Base-by-base conservation (phyloP, 2,797 vertebrate genomes). In the Tragopan temminckii region DNA sequence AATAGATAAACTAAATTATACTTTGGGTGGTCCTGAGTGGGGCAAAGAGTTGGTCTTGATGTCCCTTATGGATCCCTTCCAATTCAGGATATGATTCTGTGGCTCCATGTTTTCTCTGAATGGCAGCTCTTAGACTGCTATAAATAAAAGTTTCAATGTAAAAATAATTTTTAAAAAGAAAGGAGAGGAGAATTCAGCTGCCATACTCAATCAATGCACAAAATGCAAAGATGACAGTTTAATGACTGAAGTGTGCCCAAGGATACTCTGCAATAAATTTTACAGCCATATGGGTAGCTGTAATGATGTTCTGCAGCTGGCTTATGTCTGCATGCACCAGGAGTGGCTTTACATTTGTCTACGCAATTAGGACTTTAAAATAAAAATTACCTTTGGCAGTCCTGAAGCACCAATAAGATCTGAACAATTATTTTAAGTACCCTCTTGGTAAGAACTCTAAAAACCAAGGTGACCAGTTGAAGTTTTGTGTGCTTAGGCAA, bases 111-210 rank as follows among this genome's bases (percentile, higher is more conserved):
- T 91, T 82, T n/a, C 27, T 53, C 63, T 35, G 25, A 40, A 33
- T 62, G 9, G 64, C 20, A 45, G 21, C 17, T 72, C 72, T 93
- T 67, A 77, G 29, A 74, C 17, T 42, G 18, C 66, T 82, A 33
- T 85, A 87, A 89, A 87, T 91, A 91, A 66, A 66, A 71, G 46
- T 53, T 61, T 40, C 69, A 46, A 64, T 69, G 23, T 69, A 82
- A 89, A 94, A 75, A 82, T 89, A 76, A n/a, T 78, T 40, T 69
- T 58, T 48, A 9, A 66, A 74, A 55, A 6, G 8, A 3, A 6
- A 67, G 50, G 14, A 46, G 45, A 46, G 45, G 11, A 58, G 53
- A 52, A 40, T 58, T 89, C 61, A 79, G 17, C 61, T 52, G 62
- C 40, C 16, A 18, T 68, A 16, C 23, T 71, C 6, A 2, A 53